Base-by-base conservation (phyloP, 2,113 vertebrate species). In the Corythoichthys haematopterus region DNA sequence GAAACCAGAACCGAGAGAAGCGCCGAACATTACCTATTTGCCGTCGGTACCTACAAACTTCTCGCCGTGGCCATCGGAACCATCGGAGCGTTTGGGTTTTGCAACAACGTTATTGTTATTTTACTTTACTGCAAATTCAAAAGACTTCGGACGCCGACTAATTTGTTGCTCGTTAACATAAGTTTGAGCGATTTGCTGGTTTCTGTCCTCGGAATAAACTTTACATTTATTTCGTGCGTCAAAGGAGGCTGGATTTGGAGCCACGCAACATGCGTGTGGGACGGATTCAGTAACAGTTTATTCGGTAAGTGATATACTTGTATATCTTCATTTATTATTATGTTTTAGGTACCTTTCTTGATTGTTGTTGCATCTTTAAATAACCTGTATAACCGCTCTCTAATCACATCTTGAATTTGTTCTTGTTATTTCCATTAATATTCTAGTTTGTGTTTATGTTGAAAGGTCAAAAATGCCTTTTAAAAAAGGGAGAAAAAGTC, bases 271-370 rank as follows among this genome's bases (percentile, higher is more conserved):
- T 96, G 94, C 89, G 74, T 88, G 56, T 96, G 95, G 94, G 94
- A 96, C 82, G 94, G 96, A 69, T 96, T 96, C 91, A 93, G 93
- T 92, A 93, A 92, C 92, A 95, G 91, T 79, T 87, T 98, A 52
- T 95, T 94, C 33, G 96, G 97, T 99, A 82, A 92, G 94, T 87
- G 2, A 35, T 10, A 71, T 5, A 57, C 1, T 38, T n/a, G 3
- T 14, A 56, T 38, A 38, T 10, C 13, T 2, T 33, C 4, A 8
- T 7, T 46, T 10, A 3, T 57, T 62, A 28, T 46, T 62, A 13
- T 62, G 43, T n/a, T 14, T 6, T 13, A 14, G 35, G 6, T 1
- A 11, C 12, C 14, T 57, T 57, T 57, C 28, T n/a, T 35, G 11
- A 35, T 35, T 2, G 0, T 57, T 8, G 51, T 8, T 52, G 51